Conservation (phyloP, 2,797 vertebrate genomes). For the Moxostoma hubbsi region DNA sequence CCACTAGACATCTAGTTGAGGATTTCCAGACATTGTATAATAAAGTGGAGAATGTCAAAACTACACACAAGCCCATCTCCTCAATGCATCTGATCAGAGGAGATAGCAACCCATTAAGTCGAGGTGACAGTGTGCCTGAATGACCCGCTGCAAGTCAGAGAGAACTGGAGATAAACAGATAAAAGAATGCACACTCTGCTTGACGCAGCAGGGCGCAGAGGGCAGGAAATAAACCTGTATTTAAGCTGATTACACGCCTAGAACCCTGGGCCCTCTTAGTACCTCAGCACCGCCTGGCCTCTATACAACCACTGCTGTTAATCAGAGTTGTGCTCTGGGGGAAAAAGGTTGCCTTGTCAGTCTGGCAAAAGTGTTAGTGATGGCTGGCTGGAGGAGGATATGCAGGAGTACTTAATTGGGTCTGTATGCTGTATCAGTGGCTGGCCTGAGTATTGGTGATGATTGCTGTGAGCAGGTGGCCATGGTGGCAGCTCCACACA, state of each 20-base stretch:
- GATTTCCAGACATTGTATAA: conserved; percentile 58
- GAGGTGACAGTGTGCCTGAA: conserved; percentile 77
- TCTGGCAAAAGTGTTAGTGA: conserved; percentile 85
- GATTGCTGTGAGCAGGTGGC: conserved; percentile 85
- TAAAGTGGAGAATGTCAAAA: conserved; percentile 66
- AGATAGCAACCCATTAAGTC: conserved; percentile 64
- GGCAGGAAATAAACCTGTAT: conserved; percentile 85
- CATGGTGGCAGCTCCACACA: conserved; percentile 78
- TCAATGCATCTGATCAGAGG: conserved; percentile 67
- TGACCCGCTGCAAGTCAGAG: conserved; percentile 77
- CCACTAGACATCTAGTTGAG: no score
- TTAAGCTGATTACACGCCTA: conserved; percentile 85
- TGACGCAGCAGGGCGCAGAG: conserved; percentile 73
- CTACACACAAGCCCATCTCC: conserved; percentile 64
- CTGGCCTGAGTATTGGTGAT: conserved; percentile 81
- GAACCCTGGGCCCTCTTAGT: conserved; percentile 79
- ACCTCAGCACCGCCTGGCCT: conserved; percentile 65
- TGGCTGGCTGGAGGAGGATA: conserved; percentile 82
- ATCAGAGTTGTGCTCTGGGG: conserved; percentile 77
- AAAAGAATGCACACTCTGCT: conserved; percentile 77
- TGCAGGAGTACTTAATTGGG: conserved; percentile 84
- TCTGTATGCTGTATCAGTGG: conserved; percentile 80
- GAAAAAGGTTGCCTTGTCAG: conserved; percentile 82
- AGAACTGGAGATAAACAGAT: conserved; percentile 82
- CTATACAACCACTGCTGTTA: conserved; percentile 76